Evolutionary conservation across 23 tunicate species (phyloP).

Genomic region (Aplidium turbinatum): DNA sequence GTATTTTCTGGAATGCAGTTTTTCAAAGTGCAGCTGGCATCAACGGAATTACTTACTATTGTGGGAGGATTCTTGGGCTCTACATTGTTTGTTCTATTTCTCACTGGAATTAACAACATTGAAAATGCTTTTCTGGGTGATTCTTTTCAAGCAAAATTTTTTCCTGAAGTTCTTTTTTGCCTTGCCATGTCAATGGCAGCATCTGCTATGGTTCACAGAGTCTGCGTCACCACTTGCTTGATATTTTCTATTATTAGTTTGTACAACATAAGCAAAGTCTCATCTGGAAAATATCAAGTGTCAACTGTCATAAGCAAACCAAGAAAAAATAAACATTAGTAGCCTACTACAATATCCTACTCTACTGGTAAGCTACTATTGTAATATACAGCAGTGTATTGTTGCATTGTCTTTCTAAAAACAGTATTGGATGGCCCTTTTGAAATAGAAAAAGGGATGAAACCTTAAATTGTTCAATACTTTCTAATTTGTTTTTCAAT

Average conservation of each 20-base stretch:
- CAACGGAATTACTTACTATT: conserved; percentile 79
- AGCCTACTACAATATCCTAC: no score
- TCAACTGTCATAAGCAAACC: no score
- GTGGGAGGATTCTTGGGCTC: conserved; percentile 90
- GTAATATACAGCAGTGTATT: no score
- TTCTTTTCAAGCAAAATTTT: conserved; percentile 85
- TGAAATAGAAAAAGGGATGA: no score
- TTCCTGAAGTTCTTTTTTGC: conserved; percentile 82
- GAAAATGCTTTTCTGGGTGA: conserved; percentile 82
- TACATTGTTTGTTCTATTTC: conserved; percentile 48
- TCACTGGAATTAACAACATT: conserved; percentile 73
- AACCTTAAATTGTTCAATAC: no score
- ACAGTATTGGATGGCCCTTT: no score
- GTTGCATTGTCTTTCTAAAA: no score
- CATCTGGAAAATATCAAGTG: conserved; percentile 64
- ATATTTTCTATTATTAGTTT: conserved; percentile 60
- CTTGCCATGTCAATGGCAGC: conserved; percentile 61
- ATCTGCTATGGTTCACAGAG: conserved; percentile 87
- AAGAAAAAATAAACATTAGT: no score
- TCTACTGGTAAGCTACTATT: no score
- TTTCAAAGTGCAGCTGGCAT: conserved; percentile 83
- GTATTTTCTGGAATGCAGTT: conserved; percentile 86
- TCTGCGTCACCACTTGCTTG: conserved; percentile 84
- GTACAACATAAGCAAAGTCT: conserved; percentile 71
- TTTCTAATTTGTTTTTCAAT: no score